Conservation (phyloP, 2,888 invertebrate genomes). For the Apamea epomidion region DNA sequence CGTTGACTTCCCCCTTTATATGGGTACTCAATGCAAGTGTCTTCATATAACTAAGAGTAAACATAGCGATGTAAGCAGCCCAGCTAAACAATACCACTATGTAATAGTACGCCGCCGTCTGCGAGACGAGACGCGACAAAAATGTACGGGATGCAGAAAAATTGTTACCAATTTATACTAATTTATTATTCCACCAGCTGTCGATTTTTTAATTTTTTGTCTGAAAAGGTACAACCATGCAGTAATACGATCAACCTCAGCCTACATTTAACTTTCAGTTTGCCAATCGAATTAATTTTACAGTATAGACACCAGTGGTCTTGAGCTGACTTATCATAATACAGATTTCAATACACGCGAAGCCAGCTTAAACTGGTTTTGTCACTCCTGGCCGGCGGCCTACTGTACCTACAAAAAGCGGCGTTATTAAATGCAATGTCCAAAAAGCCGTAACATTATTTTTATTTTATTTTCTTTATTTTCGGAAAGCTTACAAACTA, state of each 20-base stretch:
- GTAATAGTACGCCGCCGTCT: conserved; percentile 37
- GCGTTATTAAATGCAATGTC: neutral
- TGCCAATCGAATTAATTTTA: neutral
- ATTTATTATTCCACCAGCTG: neutral
- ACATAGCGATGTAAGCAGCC: conserved; percentile 9
- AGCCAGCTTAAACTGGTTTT: neutral
- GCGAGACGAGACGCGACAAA: conserved; percentile 18
- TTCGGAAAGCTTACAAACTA: no score
- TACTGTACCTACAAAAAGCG: neutral
- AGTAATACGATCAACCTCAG: neutral
- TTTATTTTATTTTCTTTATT: no score
- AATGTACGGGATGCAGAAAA: conserved; percentile 46
- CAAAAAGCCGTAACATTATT: neutral
- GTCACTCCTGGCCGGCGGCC: neutral
- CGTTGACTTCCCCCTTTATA: neutral
- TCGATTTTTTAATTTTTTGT: no score
- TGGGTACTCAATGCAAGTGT: neutral
- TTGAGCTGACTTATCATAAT: neutral
- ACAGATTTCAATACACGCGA: neutral
- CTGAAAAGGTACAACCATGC: no score
- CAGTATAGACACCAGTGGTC: neutral
- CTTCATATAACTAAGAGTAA: neutral
- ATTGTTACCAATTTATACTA: neutral
- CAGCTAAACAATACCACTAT: conserved; percentile 42
- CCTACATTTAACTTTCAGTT: neutral